phyloP scores from a whole-genome alignment of 2,797 vertebrate genomes.

The Gadopsis marmoratus region DNA sequence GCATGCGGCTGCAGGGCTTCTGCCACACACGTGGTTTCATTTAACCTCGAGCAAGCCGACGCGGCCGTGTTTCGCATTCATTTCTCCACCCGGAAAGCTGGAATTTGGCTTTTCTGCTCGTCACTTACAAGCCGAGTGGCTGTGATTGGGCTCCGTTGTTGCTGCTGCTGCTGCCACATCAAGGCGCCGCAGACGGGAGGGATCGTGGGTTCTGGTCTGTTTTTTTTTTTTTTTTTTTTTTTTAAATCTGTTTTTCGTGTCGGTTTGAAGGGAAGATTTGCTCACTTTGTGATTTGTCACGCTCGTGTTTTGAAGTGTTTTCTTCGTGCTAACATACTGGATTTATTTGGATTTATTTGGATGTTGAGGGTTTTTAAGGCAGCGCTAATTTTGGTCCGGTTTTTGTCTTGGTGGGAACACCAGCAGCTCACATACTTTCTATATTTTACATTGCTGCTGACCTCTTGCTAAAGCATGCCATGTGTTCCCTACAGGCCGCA shows the following conservation, averaged over 20 bases:
- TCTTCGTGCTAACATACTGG: neutral
- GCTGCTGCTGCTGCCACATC: constrained; percentile 19
- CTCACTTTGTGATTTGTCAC: neutral
- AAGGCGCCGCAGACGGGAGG: neutral
- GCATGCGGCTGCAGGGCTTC: constrained; percentile 41
- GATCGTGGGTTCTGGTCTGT: neutral
- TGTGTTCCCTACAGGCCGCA: neutral
- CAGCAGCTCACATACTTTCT: neutral
- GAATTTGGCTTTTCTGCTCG: constrained; percentile 2
- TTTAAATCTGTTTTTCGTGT: neutral
- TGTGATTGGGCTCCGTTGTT: constrained; percentile 30
- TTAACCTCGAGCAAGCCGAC: constrained; percentile 35
- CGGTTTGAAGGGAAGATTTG: neutral
- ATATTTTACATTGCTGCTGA: neutral
- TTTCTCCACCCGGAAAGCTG: neutral
- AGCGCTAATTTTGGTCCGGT: too few species aligned
- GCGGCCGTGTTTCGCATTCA: constrained; percentile 28
- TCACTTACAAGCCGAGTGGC: constrained; percentile 17
- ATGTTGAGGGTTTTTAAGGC: neutral
- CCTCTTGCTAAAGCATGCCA: too few species aligned
- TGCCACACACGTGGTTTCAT: constrained; percentile 57
- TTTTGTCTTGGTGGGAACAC: neutral
- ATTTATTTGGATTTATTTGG: neutral
- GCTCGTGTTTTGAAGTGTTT: neutral
- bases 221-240: too few species aligned